Evolutionary conservation across 2,113 vertebrate genomes (phyloP).

Genomic region (Gymnorhina tibicen): DNA sequence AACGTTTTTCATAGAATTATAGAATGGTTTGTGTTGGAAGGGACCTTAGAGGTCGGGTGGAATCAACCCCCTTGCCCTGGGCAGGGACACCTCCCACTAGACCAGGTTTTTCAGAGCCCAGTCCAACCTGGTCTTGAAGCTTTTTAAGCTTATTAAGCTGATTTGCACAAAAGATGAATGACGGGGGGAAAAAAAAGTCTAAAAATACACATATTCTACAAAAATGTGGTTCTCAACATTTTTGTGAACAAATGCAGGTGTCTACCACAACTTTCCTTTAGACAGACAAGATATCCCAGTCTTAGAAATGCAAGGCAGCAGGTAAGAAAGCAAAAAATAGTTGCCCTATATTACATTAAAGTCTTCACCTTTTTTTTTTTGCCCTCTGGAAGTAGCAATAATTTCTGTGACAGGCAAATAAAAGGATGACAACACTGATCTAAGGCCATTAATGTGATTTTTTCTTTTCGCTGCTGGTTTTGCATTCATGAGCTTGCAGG

Average conservation of each 20-base stretch:
- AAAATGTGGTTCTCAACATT: accelerated
- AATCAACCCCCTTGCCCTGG: background rate
- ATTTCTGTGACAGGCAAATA: background rate
- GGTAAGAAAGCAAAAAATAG: background rate
- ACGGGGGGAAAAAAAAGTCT: accelerated
- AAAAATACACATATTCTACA: background rate
- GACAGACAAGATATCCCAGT: background rate
- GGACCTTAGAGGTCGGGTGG: background rate
- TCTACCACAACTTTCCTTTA: background rate
- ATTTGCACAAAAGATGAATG: background rate
- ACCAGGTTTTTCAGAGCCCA: background rate
- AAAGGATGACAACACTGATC: background rate
- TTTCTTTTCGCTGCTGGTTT: background rate
- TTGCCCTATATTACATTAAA: background rate
- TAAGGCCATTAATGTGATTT: background rate
- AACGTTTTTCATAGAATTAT: background rate
- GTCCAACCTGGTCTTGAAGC: background rate
- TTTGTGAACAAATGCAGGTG: background rate
- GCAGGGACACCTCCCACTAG: background rate
- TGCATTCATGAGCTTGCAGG: background rate
- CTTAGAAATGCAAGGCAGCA: background rate
- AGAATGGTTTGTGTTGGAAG: background rate
- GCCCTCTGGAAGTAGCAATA: background rate
- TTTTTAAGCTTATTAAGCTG: background rate
- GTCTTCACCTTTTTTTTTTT: background rate